Conservation (phyloP, 2,797 vertebrate species). For the Spinus olivaceus region DNA sequence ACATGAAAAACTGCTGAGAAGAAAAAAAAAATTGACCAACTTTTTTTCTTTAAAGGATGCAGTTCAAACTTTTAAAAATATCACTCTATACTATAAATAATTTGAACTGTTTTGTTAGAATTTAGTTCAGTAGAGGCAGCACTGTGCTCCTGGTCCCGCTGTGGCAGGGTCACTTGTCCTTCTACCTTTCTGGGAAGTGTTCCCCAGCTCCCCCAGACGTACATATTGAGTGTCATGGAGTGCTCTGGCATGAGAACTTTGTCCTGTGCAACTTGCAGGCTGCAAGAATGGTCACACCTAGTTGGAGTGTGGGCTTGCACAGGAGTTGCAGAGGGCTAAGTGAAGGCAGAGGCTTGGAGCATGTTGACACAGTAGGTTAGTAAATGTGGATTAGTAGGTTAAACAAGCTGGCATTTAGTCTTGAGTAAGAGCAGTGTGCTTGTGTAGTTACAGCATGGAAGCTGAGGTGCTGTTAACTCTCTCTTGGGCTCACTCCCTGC, state of each 20-base stretch:
- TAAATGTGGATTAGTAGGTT: conserved; percentile 36
- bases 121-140: not conserved
- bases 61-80: not conserved
- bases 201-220: not conserved
- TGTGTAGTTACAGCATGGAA: not conserved
- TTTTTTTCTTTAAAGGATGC: not conserved
- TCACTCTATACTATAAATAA: not conserved
- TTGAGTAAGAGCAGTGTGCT: not conserved
- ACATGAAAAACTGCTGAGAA: not conserved
- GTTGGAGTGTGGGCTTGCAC: not conserved
- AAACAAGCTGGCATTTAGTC: not conserved
- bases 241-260: not conserved
- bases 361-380: not conserved
- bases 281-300: not conserved
- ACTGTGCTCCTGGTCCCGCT: not conserved
- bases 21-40: not conserved
- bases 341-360: not conserved
- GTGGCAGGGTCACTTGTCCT: not conserved
- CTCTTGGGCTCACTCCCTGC: not conserved
- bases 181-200: accelerated
- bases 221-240: accelerated
- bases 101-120: not conserved
- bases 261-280: not conserved
- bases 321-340: not conserved
- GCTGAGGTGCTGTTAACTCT: not conserved